Percentiles rank a stretch among this genome's conserved stretches.
These are phyloP conservation scores for Ifrita kowaldi DNA, from an alignment of 2,113 vertebrate genomes.

Conservation along the genomic window DNA sequence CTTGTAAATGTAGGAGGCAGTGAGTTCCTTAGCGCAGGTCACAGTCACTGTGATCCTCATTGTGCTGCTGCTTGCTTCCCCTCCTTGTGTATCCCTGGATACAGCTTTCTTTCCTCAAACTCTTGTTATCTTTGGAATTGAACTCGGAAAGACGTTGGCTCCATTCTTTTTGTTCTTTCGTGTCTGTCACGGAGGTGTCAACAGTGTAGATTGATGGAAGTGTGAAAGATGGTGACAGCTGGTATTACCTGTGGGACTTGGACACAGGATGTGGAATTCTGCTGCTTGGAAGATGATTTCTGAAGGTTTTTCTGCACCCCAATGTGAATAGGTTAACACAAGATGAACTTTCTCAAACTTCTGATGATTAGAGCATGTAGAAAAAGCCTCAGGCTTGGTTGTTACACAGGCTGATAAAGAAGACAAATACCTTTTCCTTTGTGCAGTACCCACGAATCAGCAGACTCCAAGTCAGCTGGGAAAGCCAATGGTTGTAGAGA, in stretches of 20 bases:
- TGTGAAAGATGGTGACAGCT: background rate
- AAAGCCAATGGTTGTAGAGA: background rate
- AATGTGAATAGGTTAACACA: background rate
- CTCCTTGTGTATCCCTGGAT: fast-evolving
- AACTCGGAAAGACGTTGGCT: background rate
- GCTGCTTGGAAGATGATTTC: background rate
- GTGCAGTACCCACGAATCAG: background rate
- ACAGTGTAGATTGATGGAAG: background rate
- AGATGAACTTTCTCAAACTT: background rate
- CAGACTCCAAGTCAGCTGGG: background rate
- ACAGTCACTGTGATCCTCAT: fast-evolving
- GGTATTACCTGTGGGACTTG: background rate
- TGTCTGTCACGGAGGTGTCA: fast-evolving
- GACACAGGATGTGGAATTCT: background rate
- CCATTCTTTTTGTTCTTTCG: background rate
- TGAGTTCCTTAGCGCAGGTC: fast-evolving
- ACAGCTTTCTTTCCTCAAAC: background rate
- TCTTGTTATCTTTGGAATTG: background rate
- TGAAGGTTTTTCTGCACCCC: background rate
- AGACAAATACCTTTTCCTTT: background rate
- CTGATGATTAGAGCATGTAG: background rate
- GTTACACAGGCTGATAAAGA: background rate
- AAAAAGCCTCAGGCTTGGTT: background rate
- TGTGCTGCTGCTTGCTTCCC: background rate
- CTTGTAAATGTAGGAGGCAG: background rate